These are phyloP conservation scores for Vimba vimba DNA, from an alignment of 2,113 vertebrate genomes.

Conservation along the genomic window DNA sequence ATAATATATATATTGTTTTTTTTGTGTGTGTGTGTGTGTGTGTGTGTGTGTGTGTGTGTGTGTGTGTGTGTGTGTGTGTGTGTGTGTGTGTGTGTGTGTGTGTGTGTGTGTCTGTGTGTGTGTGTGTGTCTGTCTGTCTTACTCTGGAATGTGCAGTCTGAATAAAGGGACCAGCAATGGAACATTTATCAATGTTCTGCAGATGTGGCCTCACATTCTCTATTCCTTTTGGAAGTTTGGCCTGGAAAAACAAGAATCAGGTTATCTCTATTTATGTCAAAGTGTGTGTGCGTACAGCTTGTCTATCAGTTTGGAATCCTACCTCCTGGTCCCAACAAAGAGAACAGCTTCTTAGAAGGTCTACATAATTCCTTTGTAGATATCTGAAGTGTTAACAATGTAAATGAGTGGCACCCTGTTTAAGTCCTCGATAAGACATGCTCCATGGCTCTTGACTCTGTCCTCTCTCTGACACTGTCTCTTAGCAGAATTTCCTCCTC, in stretches of 20 bases:
- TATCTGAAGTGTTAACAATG: constrained; percentile 6
- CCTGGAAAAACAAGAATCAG: constrained; percentile 41
- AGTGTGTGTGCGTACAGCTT: neutral
- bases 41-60: constrained; percentile 18
- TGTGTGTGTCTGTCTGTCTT: constrained; percentile 17
- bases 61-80: neutral
- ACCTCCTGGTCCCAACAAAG: neutral
- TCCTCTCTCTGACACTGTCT: constrained; percentile 30
- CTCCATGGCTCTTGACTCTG: constrained; percentile 25
- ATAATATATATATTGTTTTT: too few species aligned
- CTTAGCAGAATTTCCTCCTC: constrained; percentile 32
- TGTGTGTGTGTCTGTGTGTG: too few species aligned
- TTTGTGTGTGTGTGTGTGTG: too few species aligned
- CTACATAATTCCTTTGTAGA: neutral
- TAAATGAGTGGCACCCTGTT: constrained; percentile 52
- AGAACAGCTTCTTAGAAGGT: neutral
- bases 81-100: too few species aligned
- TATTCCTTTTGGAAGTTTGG: constrained; percentile 61
- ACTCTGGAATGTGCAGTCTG: constrained; percentile 46
- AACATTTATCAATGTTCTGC: constrained; percentile 59
- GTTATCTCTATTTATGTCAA: neutral
- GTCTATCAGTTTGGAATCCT: neutral
- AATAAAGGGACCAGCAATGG: constrained; percentile 59
- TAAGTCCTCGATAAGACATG: constrained; percentile 55
- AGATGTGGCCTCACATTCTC: constrained; percentile 58